phyloP scores from a whole-genome alignment of 2,113 vertebrate genomes.

The Aplodontia rufa region DNA sequence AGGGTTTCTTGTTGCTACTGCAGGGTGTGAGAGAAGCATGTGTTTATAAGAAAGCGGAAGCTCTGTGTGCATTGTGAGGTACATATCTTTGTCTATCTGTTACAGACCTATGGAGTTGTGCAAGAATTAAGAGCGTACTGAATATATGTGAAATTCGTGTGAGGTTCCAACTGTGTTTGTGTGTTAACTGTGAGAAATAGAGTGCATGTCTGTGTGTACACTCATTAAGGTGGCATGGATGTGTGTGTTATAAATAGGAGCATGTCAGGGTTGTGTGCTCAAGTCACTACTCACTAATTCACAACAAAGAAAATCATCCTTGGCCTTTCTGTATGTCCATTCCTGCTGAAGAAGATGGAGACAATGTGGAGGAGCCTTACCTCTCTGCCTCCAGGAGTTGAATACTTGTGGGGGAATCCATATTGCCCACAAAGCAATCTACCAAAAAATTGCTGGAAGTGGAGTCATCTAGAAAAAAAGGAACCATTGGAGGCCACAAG shows the following conservation, averaged over 20 bases:
- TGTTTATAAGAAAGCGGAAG: conserved; percentile 32
- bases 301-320: conserved; percentile 32
- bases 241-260: neutral
- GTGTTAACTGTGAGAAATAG: neutral
- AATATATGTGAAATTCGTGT: neutral
- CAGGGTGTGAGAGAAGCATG: neutral
- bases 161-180: neutral
- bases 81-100: neutral
- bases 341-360: conserved; percentile 44
- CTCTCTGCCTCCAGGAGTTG: conserved; percentile 25
- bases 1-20: conserved; percentile 14
- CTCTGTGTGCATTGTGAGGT: neutral
- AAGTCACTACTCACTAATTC: neutral
- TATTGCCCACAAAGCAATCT: neutral
- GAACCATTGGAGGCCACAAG: neutral
- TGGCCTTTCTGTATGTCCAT: neutral
- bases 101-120: neutral
- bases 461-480: conserved; percentile 9
- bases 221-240: neutral
- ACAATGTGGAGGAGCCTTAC: neutral
- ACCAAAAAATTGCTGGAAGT: neutral
- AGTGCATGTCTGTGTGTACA: neutral
- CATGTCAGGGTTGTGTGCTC: neutral
- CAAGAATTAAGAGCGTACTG: conserved; percentile 26
- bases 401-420: neutral